These are phyloP conservation scores for Koerneria pararmatus DNA, from an alignment of 2,888 invertebrate genomes.

Conservation along the genomic window DNA sequence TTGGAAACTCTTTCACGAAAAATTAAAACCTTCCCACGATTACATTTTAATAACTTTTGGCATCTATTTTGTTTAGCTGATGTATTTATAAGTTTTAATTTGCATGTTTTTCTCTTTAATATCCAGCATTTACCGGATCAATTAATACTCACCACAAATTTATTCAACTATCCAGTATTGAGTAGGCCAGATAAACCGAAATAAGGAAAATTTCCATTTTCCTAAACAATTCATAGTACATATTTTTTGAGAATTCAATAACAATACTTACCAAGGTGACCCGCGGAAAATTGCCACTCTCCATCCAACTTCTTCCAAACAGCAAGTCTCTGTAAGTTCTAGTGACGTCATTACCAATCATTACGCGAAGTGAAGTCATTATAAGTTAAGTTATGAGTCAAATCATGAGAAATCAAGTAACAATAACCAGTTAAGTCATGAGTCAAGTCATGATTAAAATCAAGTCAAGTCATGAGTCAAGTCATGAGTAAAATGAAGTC, in stretches of 20 bases:
- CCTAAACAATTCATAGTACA: not conserved
- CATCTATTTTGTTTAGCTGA: not conserved
- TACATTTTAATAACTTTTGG: not conserved
- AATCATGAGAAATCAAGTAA: not conserved
- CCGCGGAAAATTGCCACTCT: slow-evolving; percentile 57
- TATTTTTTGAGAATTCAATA: not conserved
- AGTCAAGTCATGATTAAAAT: not conserved
- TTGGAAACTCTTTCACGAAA: too few species aligned
- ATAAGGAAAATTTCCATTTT: not conserved
- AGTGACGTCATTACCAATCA: not conserved
- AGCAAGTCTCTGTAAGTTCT: slow-evolving; percentile 43
- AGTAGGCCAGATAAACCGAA: too few species aligned
- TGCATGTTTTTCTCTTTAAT: too few species aligned
- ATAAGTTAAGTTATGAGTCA: too few species aligned
- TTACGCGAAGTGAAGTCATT: not conserved
- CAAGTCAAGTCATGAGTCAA: not conserved
- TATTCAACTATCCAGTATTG: too few species aligned
- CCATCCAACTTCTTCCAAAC: slow-evolving; percentile 56
- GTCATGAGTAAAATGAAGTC: too few species aligned
- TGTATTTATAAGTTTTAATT: not conserved
- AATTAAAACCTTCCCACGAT: not conserved
- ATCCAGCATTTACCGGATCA: too few species aligned
- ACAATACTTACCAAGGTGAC: slow-evolving; percentile 40
- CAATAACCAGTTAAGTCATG: not conserved
- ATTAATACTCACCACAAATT: too few species aligned